Base-by-base conservation (phyloP, 2,888 invertebrate species). In the Drosophila macrospina region DNA sequence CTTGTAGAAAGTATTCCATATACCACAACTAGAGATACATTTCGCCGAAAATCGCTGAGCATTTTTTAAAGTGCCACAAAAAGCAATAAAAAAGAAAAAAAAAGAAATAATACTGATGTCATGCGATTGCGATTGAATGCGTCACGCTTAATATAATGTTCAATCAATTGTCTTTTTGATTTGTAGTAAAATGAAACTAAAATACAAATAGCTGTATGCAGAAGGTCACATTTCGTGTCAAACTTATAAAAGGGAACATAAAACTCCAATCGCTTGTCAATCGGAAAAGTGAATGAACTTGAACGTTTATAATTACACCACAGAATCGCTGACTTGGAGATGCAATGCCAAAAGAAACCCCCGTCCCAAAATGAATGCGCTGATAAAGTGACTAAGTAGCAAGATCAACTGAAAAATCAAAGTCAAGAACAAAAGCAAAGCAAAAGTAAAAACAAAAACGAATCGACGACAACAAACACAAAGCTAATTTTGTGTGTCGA, bases 201-300 rank as follows among this genome's bases (percentile, higher is more conserved):
- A 30, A 44, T 16, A 32, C 30, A 34, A 51, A 37, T 26, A 13
- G 4, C 28, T n/a, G 41, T 28, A 34, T 4, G 16, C 11, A 16
- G 30, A 47, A 32, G 47, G 34, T 34, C 48, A 48, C 8, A 48
- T 34, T 34, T 37, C 37, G 6, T 51, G 51, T 30, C 54, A 34
- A 52, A 30, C 39, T 39, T 42, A 32, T 61, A n/a, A 5, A 5
- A 3, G 28, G 10, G 10, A 45, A 28, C 15, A 28, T 15, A 11
- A 28, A 30, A 45, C 45, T 45, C 0, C 15, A 30, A 15, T 2
- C 44, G 5, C 13, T 44, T 4, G 13, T n/a, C 28, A 28, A n/a
- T 52, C 41, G 8, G n/a, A 30, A 51, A 84, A 75, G 88, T 87
- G 87, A 89, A 88, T 83, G 89, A 89, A 89, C 88, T 84, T 70